phyloP scores from a whole-genome alignment of 2,797 vertebrate genomes.

The Steatocranus sp. region DNA sequence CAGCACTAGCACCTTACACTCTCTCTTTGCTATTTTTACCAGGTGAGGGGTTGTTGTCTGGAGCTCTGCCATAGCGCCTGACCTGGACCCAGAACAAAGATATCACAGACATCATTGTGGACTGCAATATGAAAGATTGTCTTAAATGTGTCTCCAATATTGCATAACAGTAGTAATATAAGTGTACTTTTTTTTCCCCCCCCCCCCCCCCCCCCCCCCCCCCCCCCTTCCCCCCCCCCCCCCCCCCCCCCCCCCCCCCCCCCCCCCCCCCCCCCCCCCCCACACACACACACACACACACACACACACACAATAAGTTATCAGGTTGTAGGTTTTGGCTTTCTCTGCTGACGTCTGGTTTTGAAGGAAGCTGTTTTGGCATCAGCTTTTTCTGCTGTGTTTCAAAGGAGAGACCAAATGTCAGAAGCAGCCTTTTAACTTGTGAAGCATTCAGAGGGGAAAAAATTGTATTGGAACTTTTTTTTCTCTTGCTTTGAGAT shows the following conservation, averaged over 20 bases:
- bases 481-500: neutral
- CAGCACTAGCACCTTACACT: conserved; percentile 87
- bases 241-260: too few relatives aligned
- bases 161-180: too few relatives aligned
- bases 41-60: conserved; percentile 78
- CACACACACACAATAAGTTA: conserved; percentile 14
- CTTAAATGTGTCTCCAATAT: neutral
- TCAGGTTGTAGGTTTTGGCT: conserved; percentile 80
- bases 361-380: conserved; percentile 18
- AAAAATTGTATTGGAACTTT: conserved; percentile 8
- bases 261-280: neutral
- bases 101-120: neutral
- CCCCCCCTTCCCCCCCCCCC: too few relatives aligned
- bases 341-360: conserved; percentile 52
- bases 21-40: conserved; percentile 88
- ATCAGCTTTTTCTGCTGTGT: neutral
- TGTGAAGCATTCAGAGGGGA: neutral
- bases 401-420: neutral
- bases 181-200: too few relatives aligned
- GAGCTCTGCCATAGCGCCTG: conserved; percentile 81
- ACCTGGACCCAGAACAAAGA: conserved; percentile 59
- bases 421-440: neutral
- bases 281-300: neutral
- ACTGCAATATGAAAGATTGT: neutral
- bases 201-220: too few relatives aligned